A percentile compares a stretch with the other conserved stretches of the same genome.
phyloP scores from a whole-genome alignment of 2,113 vertebrate genomes.

The Tyto alba region DNA sequence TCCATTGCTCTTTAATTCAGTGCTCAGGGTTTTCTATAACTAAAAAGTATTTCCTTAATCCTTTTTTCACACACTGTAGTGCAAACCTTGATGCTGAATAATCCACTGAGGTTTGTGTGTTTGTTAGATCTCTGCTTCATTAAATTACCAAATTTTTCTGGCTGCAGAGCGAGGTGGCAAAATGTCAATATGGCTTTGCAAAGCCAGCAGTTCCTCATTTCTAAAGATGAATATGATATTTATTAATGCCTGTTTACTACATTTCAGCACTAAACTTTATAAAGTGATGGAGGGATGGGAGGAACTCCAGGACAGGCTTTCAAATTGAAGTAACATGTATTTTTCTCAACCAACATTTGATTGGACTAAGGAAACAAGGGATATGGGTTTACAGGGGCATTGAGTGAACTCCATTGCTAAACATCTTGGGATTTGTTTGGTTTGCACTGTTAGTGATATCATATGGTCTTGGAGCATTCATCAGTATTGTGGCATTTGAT shows the following conservation, averaged over 20 bases:
- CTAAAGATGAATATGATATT: slow-evolving; percentile 60
- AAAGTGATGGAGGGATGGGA: not conserved
- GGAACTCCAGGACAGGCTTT: not conserved
- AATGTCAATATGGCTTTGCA: slow-evolving; percentile 63
- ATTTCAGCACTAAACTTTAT: slow-evolving; percentile 31
- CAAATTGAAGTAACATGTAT: slow-evolving; percentile 24
- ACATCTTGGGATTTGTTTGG: not conserved
- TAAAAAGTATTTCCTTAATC: slow-evolving; percentile 61
- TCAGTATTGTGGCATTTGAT: slow-evolving; percentile 10
- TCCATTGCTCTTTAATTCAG: slow-evolving; percentile 13
- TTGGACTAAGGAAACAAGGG: not conserved
- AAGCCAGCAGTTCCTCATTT: slow-evolving; percentile 56
- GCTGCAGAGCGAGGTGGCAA: slow-evolving; percentile 46
- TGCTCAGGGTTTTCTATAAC: slow-evolving; percentile 7
- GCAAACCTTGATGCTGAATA: slow-evolving; percentile 61
- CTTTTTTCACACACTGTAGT: slow-evolving; percentile 47
- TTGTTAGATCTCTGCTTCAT: slow-evolving; percentile 64
- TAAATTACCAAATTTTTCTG: slow-evolving; percentile 69
- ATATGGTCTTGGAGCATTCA: not conserved
- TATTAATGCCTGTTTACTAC: slow-evolving; percentile 46
- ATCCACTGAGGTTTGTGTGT: slow-evolving; percentile 25
- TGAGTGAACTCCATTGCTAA: not conserved
- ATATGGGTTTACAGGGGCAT: not conserved
- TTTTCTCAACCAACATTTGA: slow-evolving; percentile 45
- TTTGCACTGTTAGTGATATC: not conserved